These are phyloP conservation scores for Edolisoma coerulescens DNA, from an alignment of 2,113 vertebrate genomes.

Conservation along the genomic window DNA sequence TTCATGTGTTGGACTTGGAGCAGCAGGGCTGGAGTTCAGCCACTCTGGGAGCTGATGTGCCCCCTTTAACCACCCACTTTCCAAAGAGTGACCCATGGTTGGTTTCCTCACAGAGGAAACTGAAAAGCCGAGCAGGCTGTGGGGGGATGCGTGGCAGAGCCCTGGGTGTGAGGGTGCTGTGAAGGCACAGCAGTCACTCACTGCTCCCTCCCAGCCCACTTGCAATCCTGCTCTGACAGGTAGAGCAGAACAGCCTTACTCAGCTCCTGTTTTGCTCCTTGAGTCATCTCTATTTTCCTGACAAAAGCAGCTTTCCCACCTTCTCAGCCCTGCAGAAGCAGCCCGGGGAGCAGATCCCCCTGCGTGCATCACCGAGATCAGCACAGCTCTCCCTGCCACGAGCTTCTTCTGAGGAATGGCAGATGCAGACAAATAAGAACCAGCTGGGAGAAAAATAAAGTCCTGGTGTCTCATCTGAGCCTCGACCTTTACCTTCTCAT, in stretches of 20 bases:
- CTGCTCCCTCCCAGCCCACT: background rate
- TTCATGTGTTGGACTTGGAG: rapidly evolving
- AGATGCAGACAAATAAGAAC: background rate
- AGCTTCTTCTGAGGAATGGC: background rate
- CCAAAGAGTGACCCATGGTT: rapidly evolving
- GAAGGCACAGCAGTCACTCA: rapidly evolving
- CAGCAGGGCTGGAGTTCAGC: background rate
- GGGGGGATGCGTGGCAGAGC: background rate
- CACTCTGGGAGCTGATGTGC: background rate
- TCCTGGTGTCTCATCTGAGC: background rate
- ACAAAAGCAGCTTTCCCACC: background rate
- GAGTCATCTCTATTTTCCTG: background rate
- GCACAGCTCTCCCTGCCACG: background rate
- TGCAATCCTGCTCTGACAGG: background rate
- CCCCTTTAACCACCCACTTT: rapidly evolving
- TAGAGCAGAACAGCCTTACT: background rate
- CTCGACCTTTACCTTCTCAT: background rate
- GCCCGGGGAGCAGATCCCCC: background rate
- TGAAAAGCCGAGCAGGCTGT: rapidly evolving
- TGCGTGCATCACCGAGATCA: background rate
- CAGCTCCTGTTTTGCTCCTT: background rate
- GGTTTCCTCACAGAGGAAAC: rapidly evolving
- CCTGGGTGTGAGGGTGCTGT: rapidly evolving
- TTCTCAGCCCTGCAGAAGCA: background rate
- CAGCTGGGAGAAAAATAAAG: background rate